Evolutionary conservation across 2,888 invertebrate genomes (phyloP), one percentile per base, ranked within the genome.

Genomic region (Proisotoma minuta): DNA sequence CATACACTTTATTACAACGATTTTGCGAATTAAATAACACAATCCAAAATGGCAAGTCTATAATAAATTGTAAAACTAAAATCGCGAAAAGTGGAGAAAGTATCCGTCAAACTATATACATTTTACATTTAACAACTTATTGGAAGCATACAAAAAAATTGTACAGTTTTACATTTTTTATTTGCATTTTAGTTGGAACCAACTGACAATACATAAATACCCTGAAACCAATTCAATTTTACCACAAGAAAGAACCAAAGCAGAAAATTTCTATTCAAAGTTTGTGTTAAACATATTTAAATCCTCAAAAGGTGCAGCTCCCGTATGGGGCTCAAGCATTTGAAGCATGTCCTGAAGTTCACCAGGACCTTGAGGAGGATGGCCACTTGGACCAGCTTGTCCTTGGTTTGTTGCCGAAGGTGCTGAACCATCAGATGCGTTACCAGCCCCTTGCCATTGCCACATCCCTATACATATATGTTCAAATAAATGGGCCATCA

Each of bases 291-390:
- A 93, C 91, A 93, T 93, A 76, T 88, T 89, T 75, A 93, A 83
- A 78, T 93, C 93, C 78, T 92, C 92, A 78, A 93, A 93, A 27
- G 89, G 86, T 15, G 77, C 75, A 62, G 89, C 83, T 56, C 86
- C 88, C 75, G 87, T 85, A 79, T 92, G 90, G 10, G 49, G 49
- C 62, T 81, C 82, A 60, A 94, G 81, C 85, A 94, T 92, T 79
- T 93, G 92, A 75, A 94, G 81, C 92, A 94, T 92, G 76, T 94
- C 93, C 18, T 91, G 88, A 60, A 93, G 83, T 80, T 92, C 92
- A 22, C 73, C 75, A 22, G 78, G 54, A 47, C 62, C 72, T 66
- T 66, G 72, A 75, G 77, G 28, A 60, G 84, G 83, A 28, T 80
- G 80, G 48, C 79, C 80, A 47, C 81, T 79, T 69, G 63, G 77